Base-by-base conservation (phyloP, 2,113 vertebrate genomes). In the Dolichotis patagonum region DNA sequence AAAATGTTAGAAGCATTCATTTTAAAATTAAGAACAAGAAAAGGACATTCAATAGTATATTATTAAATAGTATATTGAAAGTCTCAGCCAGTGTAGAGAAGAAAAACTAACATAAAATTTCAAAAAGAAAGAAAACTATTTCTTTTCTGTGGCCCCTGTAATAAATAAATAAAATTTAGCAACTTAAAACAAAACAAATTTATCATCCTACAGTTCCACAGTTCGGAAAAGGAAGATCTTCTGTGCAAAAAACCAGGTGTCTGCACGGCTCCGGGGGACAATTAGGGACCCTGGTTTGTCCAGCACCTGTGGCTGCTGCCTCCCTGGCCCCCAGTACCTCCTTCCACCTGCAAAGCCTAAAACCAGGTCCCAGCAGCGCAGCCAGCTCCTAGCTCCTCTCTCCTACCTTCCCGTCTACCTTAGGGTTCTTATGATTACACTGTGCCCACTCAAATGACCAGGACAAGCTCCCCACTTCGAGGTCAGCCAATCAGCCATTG, bases 91-190 rank as follows among this genome's bases (percentile, higher is more conserved):
- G 26, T 54, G 58, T 46, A 20, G 60, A 69, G 75, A 87, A 60
- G 54, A 78, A 65, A 77, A 75, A n/a, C n/a, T 81, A 71, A 78
- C 7, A 10, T 19, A 78, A 52, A 78, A 52, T 49, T n/a, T 77
- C 58, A 54, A 67, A 93, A 90, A 80, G 46, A 91, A 91, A 92
- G 35, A 90, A 65, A 90, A 52, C 38, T 75, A 67, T 69, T 83
- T 1, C 3, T 52, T 93, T 85, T 85, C 56, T 87, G 30, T 69
- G 49, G 7, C 14, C 58, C 9, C 28, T 95, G 1, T 52, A 93
- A 77, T 14, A 82, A n/a, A 52, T 82, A 30, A 52, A 52, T 63
- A 96, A 90, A 75, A 41, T 56, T 52, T 30, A 80, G 54, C 32
- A 32, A 38, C 41, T 86, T 82, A 52, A 92, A 89, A 65, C 63